Conservation (phyloP, 2,888 invertebrate genomes). For the Aleiodes leptofemur region DNA sequence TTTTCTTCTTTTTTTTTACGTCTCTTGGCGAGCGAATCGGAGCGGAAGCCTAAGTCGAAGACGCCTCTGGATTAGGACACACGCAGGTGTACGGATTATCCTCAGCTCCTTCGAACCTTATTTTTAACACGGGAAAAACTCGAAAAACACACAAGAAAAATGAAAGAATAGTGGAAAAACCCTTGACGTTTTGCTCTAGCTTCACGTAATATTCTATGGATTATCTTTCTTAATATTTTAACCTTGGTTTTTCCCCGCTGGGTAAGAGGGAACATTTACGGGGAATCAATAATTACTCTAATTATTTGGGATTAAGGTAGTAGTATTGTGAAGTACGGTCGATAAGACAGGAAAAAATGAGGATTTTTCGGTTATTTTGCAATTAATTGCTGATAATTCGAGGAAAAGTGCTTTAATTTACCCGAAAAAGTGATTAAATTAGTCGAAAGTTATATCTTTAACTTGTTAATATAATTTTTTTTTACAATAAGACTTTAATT, state of each 20-base stretch:
- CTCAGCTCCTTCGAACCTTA: constrained; percentile 26
- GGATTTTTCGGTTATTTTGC: no score
- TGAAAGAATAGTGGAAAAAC: not conserved
- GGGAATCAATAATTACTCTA: constrained; percentile 8
- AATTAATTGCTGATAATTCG: no score
- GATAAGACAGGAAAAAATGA: no score
- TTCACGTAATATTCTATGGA: constrained; percentile 33
- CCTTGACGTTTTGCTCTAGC: constrained; percentile 36
- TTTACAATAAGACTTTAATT: no score
- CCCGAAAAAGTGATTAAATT: no score
- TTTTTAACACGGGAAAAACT: constrained; percentile 21
- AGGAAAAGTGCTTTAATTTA: no score
- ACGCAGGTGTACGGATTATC: constrained; percentile 46
- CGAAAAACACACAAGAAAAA: constrained; percentile 10
- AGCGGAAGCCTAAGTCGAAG: constrained; percentile 38
- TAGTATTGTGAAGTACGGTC: no score
- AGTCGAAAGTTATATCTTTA: no score
- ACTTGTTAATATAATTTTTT: no score
- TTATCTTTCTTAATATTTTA: constrained; percentile 20
- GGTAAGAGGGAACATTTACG: not conserved
- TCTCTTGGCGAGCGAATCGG: constrained; percentile 29
- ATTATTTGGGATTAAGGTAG: not conserved
- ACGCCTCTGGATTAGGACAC: constrained; percentile 42
- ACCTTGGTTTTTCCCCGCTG: constrained; percentile 12
- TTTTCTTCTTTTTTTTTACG: not conserved